Percentiles rank a stretch among this genome's conserved stretches.
Conservation (phyloP, 2,113 vertebrate species). For the Ovis canadensis region DNA sequence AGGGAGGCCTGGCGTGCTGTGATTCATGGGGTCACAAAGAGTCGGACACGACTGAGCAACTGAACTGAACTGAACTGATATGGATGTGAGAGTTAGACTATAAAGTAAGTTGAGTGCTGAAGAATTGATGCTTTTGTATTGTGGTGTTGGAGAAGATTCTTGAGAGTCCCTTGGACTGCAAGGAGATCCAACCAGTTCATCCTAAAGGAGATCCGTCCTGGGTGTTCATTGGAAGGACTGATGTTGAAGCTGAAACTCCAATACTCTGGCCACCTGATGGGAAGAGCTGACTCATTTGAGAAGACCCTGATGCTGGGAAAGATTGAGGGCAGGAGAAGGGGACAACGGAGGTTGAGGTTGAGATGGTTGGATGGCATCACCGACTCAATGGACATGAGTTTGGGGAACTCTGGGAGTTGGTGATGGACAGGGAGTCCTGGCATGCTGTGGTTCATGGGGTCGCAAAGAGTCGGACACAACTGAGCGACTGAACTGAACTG, state of each 20-base stretch:
- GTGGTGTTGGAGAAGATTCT: too few relatives aligned
- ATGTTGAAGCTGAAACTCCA: neutral
- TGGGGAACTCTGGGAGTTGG: neutral
- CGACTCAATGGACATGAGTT: neutral
- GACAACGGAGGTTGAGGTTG: fast-evolving
- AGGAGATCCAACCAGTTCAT: too few relatives aligned
- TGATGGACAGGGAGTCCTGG: neutral
- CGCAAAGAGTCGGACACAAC: fast-evolving
- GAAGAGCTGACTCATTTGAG: neutral
- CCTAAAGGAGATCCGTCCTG: neutral
- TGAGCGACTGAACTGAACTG: too few relatives aligned
- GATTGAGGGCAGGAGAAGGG: neutral
- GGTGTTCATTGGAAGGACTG: neutral
- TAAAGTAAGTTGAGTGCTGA: too few relatives aligned
- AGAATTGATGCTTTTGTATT: too few relatives aligned
- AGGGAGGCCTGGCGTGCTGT: too few relatives aligned
- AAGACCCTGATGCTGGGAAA: neutral
- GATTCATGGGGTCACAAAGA: too few relatives aligned
- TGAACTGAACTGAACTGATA: too few relatives aligned
- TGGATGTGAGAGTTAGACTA: too few relatives aligned
- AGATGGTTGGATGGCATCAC: neutral
- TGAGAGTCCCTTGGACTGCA: too few relatives aligned
- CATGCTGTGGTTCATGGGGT: fast-evolving
- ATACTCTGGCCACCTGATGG: neutral
- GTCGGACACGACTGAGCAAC: too few relatives aligned